Conservation (phyloP, 2,888 invertebrate genomes). For the Dolichomitus sp. region DNA sequence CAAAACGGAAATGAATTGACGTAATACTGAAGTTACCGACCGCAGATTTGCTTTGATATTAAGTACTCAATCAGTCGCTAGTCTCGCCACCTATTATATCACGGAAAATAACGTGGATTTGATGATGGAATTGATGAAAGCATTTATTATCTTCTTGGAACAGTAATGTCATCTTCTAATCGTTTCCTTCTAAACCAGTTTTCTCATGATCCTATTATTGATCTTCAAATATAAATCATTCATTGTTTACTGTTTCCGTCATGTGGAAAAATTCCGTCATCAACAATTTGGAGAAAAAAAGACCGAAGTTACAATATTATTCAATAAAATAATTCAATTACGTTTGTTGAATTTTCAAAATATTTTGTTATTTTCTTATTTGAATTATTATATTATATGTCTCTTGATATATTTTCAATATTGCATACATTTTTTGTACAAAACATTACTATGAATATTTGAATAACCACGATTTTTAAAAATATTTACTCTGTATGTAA, state of each 20-base stretch:
- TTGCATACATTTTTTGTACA: neutral
- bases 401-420: neutral
- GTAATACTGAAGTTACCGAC: constrained; percentile 31
- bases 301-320: neutral
- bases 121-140: neutral
- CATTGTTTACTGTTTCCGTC: neutral
- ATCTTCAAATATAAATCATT: neutral
- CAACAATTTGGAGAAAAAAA: neutral
- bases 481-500: neutral
- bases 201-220: neutral
- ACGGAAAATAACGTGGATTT: constrained; percentile 5
- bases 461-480: neutral
- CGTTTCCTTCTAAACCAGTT: constrained; percentile 21
- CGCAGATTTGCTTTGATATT: constrained; percentile 1
- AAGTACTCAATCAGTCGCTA: neutral
- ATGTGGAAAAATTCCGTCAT: neutral
- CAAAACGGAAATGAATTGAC: constrained; percentile 28
- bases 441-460: neutral
- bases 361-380: neutral
- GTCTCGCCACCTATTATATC: neutral
- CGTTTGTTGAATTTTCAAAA: neutral
- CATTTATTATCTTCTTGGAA: constrained; percentile 21
- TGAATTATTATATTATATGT: neutral
- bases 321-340: neutral
- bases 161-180: constrained; percentile 26